These are phyloP conservation scores for Melanotaenia duboulayi DNA, from an alignment of 2,113 vertebrate genomes.

Conservation along the genomic window DNA sequence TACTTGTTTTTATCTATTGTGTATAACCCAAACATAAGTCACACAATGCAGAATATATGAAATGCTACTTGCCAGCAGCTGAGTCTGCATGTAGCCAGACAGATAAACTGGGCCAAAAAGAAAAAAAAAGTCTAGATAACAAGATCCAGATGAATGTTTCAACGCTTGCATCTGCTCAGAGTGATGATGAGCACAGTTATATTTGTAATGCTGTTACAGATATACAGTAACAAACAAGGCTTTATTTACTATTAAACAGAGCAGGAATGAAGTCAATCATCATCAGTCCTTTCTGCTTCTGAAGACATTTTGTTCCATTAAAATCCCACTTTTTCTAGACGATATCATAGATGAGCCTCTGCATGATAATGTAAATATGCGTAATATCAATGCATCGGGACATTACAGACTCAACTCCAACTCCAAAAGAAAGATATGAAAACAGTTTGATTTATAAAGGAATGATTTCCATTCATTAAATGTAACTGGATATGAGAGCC, in stretches of 20 bases:
- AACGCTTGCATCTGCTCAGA: neutral
- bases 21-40: neutral
- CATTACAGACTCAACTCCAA: conserved; percentile 13
- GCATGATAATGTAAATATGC: conserved; percentile 39
- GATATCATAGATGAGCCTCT: conserved; percentile 40
- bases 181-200: neutral
- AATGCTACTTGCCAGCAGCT: neutral
- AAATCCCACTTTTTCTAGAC: conserved; percentile 25
- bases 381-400: conserved; percentile 5
- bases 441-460: conserved; percentile 26
- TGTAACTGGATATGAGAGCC: neutral
- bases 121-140: neutral
- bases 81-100: neutral
- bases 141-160: neutral
- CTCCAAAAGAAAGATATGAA: conserved; percentile 15
- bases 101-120: neutral
- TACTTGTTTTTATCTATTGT: neutral
- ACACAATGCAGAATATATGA: neutral
- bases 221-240: too few species aligned
- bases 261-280: neutral
- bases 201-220: too few species aligned
- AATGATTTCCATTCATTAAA: conserved; percentile 3
- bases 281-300: neutral
- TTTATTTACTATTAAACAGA: neutral
- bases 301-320: neutral